A percentile compares a stretch with the other conserved stretches of the same genome.
Conservation (phyloP, 2,113 vertebrate genomes). For the Neoarius graeffei region DNA sequence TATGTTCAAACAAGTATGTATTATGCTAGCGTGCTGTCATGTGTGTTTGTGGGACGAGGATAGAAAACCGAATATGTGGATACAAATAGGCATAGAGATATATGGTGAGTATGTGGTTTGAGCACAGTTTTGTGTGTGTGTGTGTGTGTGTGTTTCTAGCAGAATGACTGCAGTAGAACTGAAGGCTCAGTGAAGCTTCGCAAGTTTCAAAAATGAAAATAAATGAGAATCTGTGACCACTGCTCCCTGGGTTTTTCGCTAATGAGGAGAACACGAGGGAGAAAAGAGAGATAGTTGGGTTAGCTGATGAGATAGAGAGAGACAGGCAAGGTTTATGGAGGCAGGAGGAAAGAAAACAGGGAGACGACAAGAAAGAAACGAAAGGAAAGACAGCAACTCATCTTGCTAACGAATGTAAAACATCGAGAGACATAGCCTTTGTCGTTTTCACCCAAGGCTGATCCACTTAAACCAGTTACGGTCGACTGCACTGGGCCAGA, state of each 20-base stretch:
- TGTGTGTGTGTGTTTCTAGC: conserved; percentile 50
- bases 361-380: conserved; percentile 10
- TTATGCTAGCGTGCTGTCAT: conserved; percentile 17
- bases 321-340: conserved; percentile 30
- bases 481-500: conserved; percentile 40
- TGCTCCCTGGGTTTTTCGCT: conserved; percentile 74
- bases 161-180: conserved; percentile 68
- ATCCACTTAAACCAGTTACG: conserved; percentile 70
- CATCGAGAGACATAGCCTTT: conserved; percentile 48
- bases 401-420: conserved; percentile 66
- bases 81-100: conserved; percentile 10
- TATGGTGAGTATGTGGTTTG: conserved; percentile 20
- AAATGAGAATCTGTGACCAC: conserved; percentile 79
- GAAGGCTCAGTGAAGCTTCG: conserved; percentile 74
- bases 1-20: conserved; percentile 39
- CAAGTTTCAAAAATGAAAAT: conserved; percentile 78
- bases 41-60: conserved; percentile 28
- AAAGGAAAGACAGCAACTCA: conserved; percentile 32
- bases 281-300: conserved; percentile 52
- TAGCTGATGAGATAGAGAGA: conserved; percentile 55
- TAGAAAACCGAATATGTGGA: neutral
- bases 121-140: conserved; percentile 20
- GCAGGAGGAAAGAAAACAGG: conserved; percentile 20
- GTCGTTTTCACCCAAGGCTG: conserved; percentile 59
- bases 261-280: conserved; percentile 68